These are phyloP conservation scores for Promerops cafer DNA, from an alignment of 2,113 vertebrate genomes.

Conservation along the genomic window DNA sequence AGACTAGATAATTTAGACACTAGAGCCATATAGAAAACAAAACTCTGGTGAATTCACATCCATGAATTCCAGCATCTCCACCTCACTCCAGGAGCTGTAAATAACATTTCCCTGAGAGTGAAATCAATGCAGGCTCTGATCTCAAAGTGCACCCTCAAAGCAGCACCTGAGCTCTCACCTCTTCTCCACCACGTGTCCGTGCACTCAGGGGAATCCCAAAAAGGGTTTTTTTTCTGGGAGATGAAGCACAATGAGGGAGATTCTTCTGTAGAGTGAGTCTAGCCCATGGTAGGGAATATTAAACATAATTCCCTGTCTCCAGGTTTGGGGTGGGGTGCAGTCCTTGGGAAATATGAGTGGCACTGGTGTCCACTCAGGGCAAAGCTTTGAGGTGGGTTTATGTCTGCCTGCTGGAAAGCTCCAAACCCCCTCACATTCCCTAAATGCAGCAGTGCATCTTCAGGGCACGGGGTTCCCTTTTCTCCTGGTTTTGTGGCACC, in stretches of 20 bases:
- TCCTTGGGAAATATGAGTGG: not conserved
- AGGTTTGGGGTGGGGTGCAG: not conserved
- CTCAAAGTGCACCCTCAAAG: not conserved
- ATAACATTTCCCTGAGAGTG: not conserved
- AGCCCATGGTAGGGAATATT: too few relatives aligned
- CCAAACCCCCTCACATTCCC: not conserved
- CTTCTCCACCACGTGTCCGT: not conserved
- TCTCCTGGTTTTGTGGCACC: not conserved
- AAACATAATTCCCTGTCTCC: not conserved
- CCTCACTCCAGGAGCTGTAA: not conserved
- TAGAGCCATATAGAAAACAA: not conserved
- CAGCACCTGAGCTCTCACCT: not conserved
- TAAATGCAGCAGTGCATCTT: not conserved
- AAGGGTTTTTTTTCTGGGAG: not conserved
- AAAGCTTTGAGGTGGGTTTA: not conserved
- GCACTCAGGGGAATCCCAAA: not conserved
- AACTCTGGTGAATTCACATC: not conserved
- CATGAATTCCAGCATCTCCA: not conserved
- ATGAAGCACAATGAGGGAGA: not conserved
- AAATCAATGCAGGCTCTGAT: not conserved
- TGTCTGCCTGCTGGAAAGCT: not conserved
- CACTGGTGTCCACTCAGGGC: rapidly evolving
- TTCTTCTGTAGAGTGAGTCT: not conserved
- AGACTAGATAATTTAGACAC: not conserved
- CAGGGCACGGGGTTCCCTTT: rapidly evolving